phyloP scores from a whole-genome alignment of 2,113 vertebrate genomes.

The Nerophis ophidion region DNA sequence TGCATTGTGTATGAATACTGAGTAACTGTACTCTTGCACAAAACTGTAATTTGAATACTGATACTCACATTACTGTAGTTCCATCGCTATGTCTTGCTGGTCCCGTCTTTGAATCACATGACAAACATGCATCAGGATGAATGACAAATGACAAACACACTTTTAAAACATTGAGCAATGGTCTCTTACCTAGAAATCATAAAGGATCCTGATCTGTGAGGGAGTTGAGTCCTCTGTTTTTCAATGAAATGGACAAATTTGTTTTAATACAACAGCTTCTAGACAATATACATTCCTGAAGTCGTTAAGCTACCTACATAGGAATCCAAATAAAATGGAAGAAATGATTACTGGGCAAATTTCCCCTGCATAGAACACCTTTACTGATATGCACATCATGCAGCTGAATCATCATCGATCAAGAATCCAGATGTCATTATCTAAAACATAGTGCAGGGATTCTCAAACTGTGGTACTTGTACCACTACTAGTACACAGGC shows the following conservation, averaged over 20 bases:
- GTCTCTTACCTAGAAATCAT: slow-evolving; percentile 44
- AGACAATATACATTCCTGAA: not conserved
- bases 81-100: slow-evolving; percentile 39
- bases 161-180: not conserved
- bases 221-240: slow-evolving; percentile 44
- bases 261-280: too few relatives aligned
- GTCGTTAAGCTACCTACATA: not conserved
- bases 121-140: slow-evolving; percentile 14
- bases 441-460: not conserved
- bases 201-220: slow-evolving; percentile 40
- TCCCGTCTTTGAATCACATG: slow-evolving; percentile 30
- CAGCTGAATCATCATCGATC: not conserved
- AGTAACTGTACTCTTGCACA: not conserved
- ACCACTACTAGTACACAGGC: too few relatives aligned
- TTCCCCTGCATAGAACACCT: not conserved
- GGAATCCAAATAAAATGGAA: not conserved
- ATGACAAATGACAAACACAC: not conserved
- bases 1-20: not conserved
- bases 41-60: not conserved
- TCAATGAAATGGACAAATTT: slow-evolving; percentile 5
- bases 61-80: slow-evolving; percentile 52
- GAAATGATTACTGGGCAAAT: not conserved
- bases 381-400: too few relatives aligned
- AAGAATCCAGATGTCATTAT: not conserved
- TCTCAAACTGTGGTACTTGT: too few relatives aligned